Evolutionary conservation across 2,888 invertebrate species (phyloP), one percentile per base, ranked within the genome.

Genomic region (Leucania comma): DNA sequence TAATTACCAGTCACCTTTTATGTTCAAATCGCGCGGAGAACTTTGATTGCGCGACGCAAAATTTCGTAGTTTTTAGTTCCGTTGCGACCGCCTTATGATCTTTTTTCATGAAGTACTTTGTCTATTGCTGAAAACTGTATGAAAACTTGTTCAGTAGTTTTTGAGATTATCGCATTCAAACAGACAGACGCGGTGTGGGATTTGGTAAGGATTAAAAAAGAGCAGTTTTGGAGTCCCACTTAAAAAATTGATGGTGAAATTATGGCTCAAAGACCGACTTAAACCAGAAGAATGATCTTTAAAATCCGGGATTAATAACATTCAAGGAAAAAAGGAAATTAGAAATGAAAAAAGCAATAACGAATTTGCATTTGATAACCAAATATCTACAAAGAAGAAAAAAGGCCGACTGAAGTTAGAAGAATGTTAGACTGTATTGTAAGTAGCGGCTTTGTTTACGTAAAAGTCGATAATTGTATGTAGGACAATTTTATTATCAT

Each of bases 181-280:
- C 3, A 14, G 38, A 38, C 38, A 38, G 38, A 3, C 14, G 38
- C 14, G 3, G 3, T 38, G 38, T 2, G 35, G 35, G 14, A 38
- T 4, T 38, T 38, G 14, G 14, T 14, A 38, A 14, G 38, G 17
- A 42, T 42, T 17, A 42, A 50, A 50, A 24, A 17, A 32, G 22
- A 48, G 38, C 48, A 20, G 10, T 71, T 56, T 42, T 17, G 1
- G 24, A 10, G 22, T 51, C 20, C 14, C 58, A 32, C 38, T 48
- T 54, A 38, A 14, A 54, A 74, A 59, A 73, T 73, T 67, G 20
- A 74, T 54, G 54, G 26, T 14, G 9, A 51, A 73, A 65, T 65
- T 51, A 73, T 51, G 42, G 46, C 50, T 57, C n/a, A 20, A 51
- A 66, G n/a, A 67, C 42, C 42, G 42, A 17, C 42, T 59, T 38